Evolutionary conservation across 2,113 vertebrate species (phyloP), one percentile per base, ranked within the genome.

Genomic region (Myotis brandtii): DNA sequence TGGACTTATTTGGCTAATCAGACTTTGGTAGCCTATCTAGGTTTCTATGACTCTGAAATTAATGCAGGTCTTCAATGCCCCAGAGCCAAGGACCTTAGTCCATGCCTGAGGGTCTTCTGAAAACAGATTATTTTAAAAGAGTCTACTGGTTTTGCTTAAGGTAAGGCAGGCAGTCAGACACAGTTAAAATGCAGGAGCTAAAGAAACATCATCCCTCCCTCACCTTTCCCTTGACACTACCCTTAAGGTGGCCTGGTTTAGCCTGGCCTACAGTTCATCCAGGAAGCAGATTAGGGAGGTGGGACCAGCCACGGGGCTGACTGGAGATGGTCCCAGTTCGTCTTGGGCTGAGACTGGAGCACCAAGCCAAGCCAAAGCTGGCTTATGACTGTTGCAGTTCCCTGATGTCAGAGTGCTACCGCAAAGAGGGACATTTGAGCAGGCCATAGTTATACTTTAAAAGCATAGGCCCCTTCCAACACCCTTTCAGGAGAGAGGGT

Each of bases 101-200:
- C 27, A 69, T 89, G 73, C 54, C n/a, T 16, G 52, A 94, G 30
- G 76, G 62, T 66, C n/a, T 94, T 96, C 82, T 92, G 37, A 81
- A 93, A 95, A 90, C 82, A 75, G 54, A 94, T 87, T 16, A 77
- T 95, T 81, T 85, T 86, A 83, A 91, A n/a, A 86, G 3, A 85
- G 43, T 89, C 67, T 86, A 94, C 73, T 93, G 37, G 10, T 80
- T 95, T 75, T 72, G 23, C 34, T 86, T 89, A 94, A 93, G 30
- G 27, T 91, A 84, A 93, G 40, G 21, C 30, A 92, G 18, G 23
- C 3, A 94, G 21, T 6, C 12, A 89, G 48, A 93, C 12, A 85
- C 10, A 88, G 73, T 43, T 64, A 89, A 94, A 95, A 79, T 13
- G 14, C 34, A 95, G 34, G 40, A 59, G 9, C 30, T 94, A 17